A percentile compares a stretch with the other conserved stretches of the same genome.
Conservation (phyloP, 2,888 invertebrate species). For the Caenorhabditis drosophilae region DNA sequence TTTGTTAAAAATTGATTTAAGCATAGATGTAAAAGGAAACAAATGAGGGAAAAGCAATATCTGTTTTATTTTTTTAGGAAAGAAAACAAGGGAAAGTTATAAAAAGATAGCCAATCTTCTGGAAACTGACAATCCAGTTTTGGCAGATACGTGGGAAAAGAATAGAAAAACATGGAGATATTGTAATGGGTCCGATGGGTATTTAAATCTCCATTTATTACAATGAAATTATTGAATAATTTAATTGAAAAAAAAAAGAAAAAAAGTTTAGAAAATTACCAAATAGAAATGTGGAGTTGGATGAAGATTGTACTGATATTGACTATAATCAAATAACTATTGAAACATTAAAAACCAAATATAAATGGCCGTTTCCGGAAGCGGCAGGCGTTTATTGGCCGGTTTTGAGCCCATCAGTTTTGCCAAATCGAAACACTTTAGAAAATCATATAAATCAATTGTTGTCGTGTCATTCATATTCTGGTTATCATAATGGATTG, state of each 20-base stretch:
- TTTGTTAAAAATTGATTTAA: too few relatives aligned
- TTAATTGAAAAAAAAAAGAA: too few relatives aligned
- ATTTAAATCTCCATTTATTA: neutral
- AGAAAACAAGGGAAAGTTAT: too few relatives aligned
- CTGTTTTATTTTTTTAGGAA: too few relatives aligned
- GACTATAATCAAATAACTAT: neutral
- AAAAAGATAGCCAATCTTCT: too few relatives aligned
- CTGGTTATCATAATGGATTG: constrained; percentile 14
- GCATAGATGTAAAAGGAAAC: too few relatives aligned
- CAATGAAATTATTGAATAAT: neutral
- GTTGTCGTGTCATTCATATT: constrained; percentile 7
- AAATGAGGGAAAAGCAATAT: too few relatives aligned
- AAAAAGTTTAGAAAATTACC: neutral
- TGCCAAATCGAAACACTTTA: neutral
- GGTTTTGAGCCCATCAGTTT: neutral
- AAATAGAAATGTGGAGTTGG: neutral
- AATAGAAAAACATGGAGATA: neutral
- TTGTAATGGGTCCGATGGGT: neutral
- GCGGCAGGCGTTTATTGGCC: neutral
- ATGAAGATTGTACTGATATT: neutral
- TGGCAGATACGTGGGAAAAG: neutral
- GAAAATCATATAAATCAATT: constrained; percentile 7
- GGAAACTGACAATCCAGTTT: too few relatives aligned
- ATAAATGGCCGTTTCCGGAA: neutral
- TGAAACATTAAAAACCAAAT: neutral